Evolutionary conservation across 1,140 invertebrate genomes (phyloP).

Genomic region (Diabrotica undecimpunctata): DNA sequence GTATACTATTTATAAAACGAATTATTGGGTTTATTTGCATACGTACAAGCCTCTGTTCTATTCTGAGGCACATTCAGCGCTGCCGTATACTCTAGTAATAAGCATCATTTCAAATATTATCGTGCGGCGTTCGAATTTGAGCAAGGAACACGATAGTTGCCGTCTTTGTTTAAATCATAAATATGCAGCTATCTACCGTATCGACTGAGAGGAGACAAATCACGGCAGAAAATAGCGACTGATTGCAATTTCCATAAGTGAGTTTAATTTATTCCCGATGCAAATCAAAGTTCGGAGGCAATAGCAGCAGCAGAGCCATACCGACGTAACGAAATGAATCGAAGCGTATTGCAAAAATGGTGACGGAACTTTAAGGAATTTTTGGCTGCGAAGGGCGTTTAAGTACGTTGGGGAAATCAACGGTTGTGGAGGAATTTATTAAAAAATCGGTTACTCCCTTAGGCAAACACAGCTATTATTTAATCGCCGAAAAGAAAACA

Average conservation of each 20-base stretch:
- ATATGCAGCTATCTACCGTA: conserved; percentile 26
- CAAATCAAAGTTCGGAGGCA: conserved; percentile 19
- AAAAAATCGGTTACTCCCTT: too few relatives aligned
- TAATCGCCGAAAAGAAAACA: too few relatives aligned
- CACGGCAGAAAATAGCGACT: conserved; percentile 25
- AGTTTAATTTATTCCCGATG: conserved; percentile 28
- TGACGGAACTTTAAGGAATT: neutral
- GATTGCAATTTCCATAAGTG: conserved; percentile 38
- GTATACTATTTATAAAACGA: too few relatives aligned
- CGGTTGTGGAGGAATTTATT: neutral
- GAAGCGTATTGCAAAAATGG: conserved; percentile 15
- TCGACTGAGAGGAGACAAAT: neutral
- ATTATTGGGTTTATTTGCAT: too few relatives aligned
- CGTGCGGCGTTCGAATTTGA: neutral
- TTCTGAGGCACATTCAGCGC: neutral
- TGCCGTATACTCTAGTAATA: conserved; percentile 4
- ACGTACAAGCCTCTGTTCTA: too few relatives aligned
- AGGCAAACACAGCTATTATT: too few relatives aligned
- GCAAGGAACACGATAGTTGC: neutral
- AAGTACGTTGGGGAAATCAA: neutral
- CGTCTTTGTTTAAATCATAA: conserved; percentile 24
- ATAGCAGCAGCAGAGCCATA: neutral
- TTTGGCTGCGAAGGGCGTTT: neutral
- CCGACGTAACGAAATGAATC: conserved; percentile 10
- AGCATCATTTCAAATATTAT: neutral